Percentiles rank a stretch among this genome's conserved stretches.
Evolutionary conservation across 2,888 invertebrate genomes (phyloP).

Genomic region (Nowickia ferox): DNA sequence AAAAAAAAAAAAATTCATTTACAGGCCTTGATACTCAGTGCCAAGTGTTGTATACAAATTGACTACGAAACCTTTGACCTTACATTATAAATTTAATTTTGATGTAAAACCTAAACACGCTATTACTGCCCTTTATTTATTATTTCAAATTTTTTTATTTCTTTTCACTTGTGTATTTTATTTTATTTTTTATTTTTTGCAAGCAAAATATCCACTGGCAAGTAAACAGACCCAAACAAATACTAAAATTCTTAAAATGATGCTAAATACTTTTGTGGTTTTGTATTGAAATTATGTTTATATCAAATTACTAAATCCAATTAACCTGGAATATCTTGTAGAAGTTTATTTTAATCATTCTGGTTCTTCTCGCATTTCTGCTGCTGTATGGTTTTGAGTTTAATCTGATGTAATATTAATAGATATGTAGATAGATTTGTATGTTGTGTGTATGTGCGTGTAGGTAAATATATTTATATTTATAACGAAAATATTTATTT

Average conservation of each 20-base stretch:
- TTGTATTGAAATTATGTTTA: conserved; percentile 32
- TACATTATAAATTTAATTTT: no score
- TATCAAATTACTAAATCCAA: conserved; percentile 31
- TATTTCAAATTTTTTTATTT: neutral
- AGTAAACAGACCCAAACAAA: neutral
- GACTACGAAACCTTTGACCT: no score
- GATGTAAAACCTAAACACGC: no score
- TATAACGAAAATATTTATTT: conserved; percentile 24
- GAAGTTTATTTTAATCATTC: neutral
- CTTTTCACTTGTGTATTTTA: no score
- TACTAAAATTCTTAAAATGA: neutral
- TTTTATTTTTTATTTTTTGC: neutral
- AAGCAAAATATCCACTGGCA: neutral
- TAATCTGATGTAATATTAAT: neutral
- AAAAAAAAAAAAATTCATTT: no score
- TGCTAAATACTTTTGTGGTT: neutral
- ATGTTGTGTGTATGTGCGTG: neutral
- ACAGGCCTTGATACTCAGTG: no score
- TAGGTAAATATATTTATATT: no score
- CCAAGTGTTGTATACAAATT: no score
- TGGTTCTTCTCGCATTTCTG: neutral
- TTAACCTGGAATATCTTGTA: neutral
- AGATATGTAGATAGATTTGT: neutral
- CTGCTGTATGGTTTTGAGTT: neutral
- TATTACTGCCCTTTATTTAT: neutral